Percentiles rank a stretch among this genome's conserved stretches.
phyloP scores from a whole-genome alignment of 2,888 invertebrate species.

The Hartigia nigra region DNA sequence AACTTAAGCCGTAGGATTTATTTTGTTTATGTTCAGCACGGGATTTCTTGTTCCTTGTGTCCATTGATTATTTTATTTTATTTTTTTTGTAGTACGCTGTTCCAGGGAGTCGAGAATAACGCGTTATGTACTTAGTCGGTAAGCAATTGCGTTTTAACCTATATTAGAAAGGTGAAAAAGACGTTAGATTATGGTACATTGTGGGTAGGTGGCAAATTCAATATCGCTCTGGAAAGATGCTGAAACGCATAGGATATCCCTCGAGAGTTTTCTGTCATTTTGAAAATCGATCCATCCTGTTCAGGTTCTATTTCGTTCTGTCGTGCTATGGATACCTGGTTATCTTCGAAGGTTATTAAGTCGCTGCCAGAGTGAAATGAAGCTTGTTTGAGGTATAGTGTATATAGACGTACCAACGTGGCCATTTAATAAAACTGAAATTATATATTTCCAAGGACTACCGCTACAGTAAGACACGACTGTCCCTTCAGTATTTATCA shows the following conservation, averaged over 20 bases:
- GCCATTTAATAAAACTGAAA: background rate
- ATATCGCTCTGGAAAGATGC: background rate
- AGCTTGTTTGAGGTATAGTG: background rate
- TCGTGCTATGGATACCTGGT: background rate
- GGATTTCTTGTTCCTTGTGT: background rate
- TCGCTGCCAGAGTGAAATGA: background rate
- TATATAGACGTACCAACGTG: background rate
- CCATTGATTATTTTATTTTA: background rate
- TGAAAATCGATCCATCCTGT: background rate
- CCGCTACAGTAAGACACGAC: background rate
- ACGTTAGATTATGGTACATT: background rate
- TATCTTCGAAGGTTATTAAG: background rate
- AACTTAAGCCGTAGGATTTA: background rate
- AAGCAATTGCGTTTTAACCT: background rate
- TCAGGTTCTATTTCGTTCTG: background rate
- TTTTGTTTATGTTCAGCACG: background rate
- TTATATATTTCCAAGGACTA: background rate
- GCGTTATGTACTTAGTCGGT: background rate
- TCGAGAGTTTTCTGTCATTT: background rate
- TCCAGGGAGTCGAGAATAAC: background rate
- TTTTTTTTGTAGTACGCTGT: background rate
- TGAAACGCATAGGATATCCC: background rate
- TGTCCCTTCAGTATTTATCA: background rate
- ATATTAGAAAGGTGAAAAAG: background rate
- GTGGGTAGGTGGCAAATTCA: background rate